Conservation (phyloP, 2,888 invertebrate genomes). For the Cinara cedri region DNA sequence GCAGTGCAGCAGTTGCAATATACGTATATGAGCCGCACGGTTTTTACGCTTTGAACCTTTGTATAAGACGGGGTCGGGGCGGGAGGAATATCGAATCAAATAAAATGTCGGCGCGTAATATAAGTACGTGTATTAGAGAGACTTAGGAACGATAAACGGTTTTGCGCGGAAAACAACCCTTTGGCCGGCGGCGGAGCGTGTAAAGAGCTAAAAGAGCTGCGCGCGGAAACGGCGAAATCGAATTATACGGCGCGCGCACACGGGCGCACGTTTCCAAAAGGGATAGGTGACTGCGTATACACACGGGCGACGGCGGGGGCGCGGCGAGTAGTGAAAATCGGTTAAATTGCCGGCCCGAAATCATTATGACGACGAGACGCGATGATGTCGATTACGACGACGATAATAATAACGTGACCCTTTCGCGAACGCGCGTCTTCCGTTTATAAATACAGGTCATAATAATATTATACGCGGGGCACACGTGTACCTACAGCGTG, state of each 20-base stretch:
- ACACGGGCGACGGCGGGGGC: background rate
- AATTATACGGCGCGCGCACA: conserved; percentile 25
- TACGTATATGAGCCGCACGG: background rate
- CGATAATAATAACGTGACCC: conserved; percentile 32
- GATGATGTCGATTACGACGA: background rate
- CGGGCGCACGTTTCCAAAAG: conserved; percentile 28
- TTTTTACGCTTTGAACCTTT: conserved; percentile 8
- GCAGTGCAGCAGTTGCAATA: background rate
- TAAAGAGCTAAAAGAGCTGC: conserved; percentile 22
- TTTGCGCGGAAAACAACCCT: conserved; percentile 47
- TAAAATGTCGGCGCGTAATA: background rate
- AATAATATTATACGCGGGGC: too few relatives aligned
- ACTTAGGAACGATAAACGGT: conserved; percentile 54
- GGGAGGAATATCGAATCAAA: background rate
- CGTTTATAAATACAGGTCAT: too few relatives aligned
- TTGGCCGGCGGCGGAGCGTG: conserved; percentile 53
- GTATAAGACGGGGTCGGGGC: background rate
- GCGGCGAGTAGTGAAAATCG: background rate
- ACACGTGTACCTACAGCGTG: background rate
- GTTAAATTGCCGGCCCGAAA: conserved; percentile 24
- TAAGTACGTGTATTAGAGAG: background rate
- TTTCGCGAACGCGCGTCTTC: conserved; percentile 21
- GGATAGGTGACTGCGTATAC: too few relatives aligned
- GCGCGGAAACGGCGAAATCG: conserved; percentile 42
- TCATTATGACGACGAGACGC: conserved; percentile 11